Percentiles rank a stretch among this genome's conserved stretches.
These are phyloP conservation scores for Tachina lurida DNA, from an alignment of 2,888 invertebrate genomes.

Conservation along the genomic window DNA sequence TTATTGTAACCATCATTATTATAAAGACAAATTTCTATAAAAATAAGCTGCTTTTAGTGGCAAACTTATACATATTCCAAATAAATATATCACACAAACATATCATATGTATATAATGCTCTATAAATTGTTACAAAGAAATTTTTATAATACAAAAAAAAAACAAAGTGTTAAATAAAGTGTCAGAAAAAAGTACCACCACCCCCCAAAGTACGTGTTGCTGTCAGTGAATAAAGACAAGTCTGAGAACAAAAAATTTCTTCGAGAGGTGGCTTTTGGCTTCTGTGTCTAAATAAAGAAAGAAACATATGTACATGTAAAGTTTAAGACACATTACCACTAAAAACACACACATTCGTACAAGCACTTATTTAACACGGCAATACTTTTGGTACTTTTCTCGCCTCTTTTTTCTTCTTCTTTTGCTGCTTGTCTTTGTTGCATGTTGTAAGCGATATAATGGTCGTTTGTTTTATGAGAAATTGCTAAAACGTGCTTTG, in stretches of 20 bases:
- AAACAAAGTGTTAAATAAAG: slow-evolving; percentile 64
- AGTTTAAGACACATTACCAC: slow-evolving; percentile 49
- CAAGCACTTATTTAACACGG: slow-evolving; percentile 35
- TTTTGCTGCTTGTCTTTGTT: slow-evolving; percentile 37
- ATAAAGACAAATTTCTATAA: slow-evolving; percentile 63
- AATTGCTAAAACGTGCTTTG: slow-evolving; percentile 82
- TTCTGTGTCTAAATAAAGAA: background rate
- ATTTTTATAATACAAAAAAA: slow-evolving; percentile 26
- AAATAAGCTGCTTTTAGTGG: slow-evolving; percentile 68
- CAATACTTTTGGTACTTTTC: slow-evolving; percentile 45
- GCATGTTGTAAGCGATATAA: slow-evolving; percentile 77
- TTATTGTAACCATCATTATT: slow-evolving; percentile 55
- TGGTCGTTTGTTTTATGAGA: slow-evolving; percentile 83
- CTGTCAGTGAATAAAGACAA: slow-evolving; percentile 62
- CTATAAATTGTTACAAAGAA: slow-evolving; percentile 61
- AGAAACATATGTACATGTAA: slow-evolving; percentile 24
- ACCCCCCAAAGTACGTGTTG: slow-evolving; percentile 66
- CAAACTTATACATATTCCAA: slow-evolving; percentile 40
- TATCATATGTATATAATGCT: slow-evolving; percentile 21
- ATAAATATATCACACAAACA: slow-evolving; percentile 46
- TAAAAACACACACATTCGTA: background rate
- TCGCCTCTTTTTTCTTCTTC: slow-evolving; percentile 37
- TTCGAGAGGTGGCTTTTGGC: slow-evolving; percentile 34
- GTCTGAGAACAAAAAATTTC: slow-evolving; percentile 25
- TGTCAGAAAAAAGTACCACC: slow-evolving; percentile 39